These are phyloP conservation scores for Euleptes europaea DNA, from an alignment of 2,113 vertebrate genomes.

Conservation along the genomic window DNA sequence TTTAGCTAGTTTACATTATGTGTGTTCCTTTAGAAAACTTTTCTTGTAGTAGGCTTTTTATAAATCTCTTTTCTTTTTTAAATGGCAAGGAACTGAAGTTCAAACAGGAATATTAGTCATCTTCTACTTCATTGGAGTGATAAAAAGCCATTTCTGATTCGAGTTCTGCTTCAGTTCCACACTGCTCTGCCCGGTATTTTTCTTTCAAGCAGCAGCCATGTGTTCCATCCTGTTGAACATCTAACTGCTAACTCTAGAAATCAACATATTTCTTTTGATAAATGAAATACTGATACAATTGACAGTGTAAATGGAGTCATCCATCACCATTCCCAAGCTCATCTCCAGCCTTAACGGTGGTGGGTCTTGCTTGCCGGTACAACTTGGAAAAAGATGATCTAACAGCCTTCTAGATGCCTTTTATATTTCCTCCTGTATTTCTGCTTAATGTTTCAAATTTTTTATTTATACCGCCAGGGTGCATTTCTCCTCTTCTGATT, in stretches of 20 bases:
- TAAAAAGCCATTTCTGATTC: constrained; percentile 35
- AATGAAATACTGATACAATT: not conserved
- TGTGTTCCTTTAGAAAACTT: not conserved
- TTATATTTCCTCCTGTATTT: not conserved
- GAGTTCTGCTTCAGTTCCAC: constrained; percentile 36
- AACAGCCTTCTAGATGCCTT: not conserved
- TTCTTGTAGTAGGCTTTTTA: not conserved
- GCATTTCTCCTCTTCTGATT: not conserved
- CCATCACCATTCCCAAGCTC: not conserved
- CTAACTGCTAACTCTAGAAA: constrained; percentile 21
- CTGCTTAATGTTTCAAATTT: not conserved
- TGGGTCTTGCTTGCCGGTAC: not conserved
- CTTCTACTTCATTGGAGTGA: constrained; percentile 22
- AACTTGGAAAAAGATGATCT: not conserved
- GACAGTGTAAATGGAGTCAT: not conserved
- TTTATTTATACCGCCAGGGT: not conserved
- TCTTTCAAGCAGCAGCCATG: not conserved
- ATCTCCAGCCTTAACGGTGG: not conserved
- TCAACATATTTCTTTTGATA: constrained; percentile 14
- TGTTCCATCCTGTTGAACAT: constrained; percentile 25
- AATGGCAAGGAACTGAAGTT: constrained; percentile 8
- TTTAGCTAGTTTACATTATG: not conserved
- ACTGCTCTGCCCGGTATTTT: constrained; percentile 35
- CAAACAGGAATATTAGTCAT: constrained; percentile 5
- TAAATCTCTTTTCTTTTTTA: not conserved